phyloP scores from a whole-genome alignment of 2,888 invertebrate genomes.

The Melanostoma scalare region DNA sequence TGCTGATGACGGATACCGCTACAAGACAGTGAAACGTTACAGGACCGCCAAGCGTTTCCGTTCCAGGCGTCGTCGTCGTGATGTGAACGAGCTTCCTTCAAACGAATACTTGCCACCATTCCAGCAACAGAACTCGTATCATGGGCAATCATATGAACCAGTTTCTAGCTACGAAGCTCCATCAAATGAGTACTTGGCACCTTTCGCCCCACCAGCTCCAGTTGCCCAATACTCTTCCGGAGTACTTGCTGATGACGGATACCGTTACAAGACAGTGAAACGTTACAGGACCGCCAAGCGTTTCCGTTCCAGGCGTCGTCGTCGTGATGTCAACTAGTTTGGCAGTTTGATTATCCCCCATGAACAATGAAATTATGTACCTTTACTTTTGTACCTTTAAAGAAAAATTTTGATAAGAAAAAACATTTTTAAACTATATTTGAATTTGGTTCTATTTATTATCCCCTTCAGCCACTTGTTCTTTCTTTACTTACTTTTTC shows the following conservation, averaged over 20 bases:
- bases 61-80: constrained; percentile 31
- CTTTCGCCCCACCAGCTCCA: constrained; percentile 31
- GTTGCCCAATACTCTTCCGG: constrained; percentile 29
- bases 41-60: constrained; percentile 74
- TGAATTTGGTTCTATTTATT: too few species aligned
- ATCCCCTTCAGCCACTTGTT: too few species aligned
- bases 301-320: not conserved
- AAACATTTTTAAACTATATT: too few species aligned
- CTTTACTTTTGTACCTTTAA: too few species aligned
- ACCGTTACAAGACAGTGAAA: constrained; percentile 78
- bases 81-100: constrained; percentile 68
- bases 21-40: constrained; percentile 77
- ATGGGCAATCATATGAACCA: constrained; percentile 33
- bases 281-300: constrained; percentile 76
- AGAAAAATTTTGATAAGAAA: too few species aligned
- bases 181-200: constrained; percentile 57
- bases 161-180: constrained; percentile 73
- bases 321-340: constrained; percentile 7
- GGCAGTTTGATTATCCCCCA: too few species aligned
- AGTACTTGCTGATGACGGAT: constrained; percentile 78
- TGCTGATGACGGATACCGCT: constrained; percentile 79
- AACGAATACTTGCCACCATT: constrained; percentile 68
- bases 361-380: too few species aligned
- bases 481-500: too few species aligned
- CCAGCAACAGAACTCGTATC: constrained; percentile 56